A percentile compares a stretch with the other conserved stretches of the same genome.
These are phyloP conservation scores for Papilio helenus DNA, from an alignment of 1,140 invertebrate species.

Conservation along the genomic window DNA sequence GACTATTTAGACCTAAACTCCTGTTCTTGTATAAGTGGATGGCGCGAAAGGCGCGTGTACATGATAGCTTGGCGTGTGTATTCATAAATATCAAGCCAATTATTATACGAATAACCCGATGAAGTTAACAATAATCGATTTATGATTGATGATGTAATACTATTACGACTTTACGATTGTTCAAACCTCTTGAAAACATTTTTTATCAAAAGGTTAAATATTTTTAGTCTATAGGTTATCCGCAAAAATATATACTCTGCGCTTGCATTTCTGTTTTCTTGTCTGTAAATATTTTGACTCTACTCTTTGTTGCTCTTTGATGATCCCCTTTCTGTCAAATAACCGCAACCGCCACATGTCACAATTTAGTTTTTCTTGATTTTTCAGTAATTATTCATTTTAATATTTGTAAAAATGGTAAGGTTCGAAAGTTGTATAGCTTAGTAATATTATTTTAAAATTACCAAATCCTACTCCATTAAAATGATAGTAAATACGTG, in stretches of 20 bases:
- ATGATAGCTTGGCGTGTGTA: not conserved
- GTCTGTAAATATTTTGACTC: not conserved
- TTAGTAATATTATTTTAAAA: not conserved
- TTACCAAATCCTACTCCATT: not conserved
- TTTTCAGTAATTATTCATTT: constrained; percentile 43
- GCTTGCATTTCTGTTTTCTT: not conserved
- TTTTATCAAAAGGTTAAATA: not conserved
- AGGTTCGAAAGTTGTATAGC: constrained; percentile 26
- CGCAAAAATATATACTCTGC: not conserved
- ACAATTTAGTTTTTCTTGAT: constrained; percentile 48
- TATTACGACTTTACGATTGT: no score
- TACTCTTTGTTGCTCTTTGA: not conserved
- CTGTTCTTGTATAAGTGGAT: not conserved
- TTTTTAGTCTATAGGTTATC: not conserved
- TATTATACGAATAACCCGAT: not conserved
- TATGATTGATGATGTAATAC: no score
- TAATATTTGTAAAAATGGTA: constrained; percentile 54
- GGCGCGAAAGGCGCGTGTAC: not conserved
- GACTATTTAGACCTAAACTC: not conserved
- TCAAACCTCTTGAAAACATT: not conserved
- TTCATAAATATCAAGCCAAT: not conserved
- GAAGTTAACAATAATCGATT: no score
- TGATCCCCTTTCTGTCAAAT: constrained; percentile 53
- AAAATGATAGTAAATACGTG: not conserved
- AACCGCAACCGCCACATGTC: constrained; percentile 65